Base-by-base conservation (phyloP, 1,140 invertebrate species). In the Lordiphosa mommai region DNA sequence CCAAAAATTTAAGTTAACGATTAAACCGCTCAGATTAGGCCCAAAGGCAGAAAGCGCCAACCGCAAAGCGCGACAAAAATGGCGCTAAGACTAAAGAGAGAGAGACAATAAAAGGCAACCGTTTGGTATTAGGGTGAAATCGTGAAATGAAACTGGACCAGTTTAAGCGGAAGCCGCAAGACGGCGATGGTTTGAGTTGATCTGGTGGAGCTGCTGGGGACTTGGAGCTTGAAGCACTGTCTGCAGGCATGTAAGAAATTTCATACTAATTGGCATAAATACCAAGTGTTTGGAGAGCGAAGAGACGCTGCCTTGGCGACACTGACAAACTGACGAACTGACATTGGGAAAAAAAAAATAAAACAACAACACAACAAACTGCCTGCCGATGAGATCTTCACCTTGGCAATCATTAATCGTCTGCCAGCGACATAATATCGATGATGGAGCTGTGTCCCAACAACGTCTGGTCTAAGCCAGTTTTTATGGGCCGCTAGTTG, bases 201-300 rank as follows among this genome's bases (percentile, higher is more conserved):
- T 61, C 53, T 52, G 41, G 58, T 38, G 64, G 70, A 30, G 33
- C 36, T 33, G 66, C 37, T 30, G 32, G 6, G 27, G 40, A 12
- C 17, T 30, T 49, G 64, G 30, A 27, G 44, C 46, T 53, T 61
- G 61, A 44, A 34, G 66, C 29, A 43, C 72, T 84, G 77, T 84
- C 77, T 72, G 77, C 53, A 71, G 85, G 79, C 74, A 87, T 85
- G 74, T 85, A 87, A 87, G 86, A 88, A 87, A 88, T 88, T 88
- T 88, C 86, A 87, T 88, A 88, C 85, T 88, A 88, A 88, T 88
- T 88, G 86, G 86, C 86, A 88, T 88, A 88, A 88, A 88, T 88
- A 88, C 86, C 86, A 87, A 88, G 76, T 88, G 86, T 87, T 67
- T 69, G 80, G 61, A 70, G 61, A 72, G 63, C 30, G 50, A 53